phyloP scores from a whole-genome alignment of 2,797 vertebrate genomes.

The Antrozous pallidus region DNA sequence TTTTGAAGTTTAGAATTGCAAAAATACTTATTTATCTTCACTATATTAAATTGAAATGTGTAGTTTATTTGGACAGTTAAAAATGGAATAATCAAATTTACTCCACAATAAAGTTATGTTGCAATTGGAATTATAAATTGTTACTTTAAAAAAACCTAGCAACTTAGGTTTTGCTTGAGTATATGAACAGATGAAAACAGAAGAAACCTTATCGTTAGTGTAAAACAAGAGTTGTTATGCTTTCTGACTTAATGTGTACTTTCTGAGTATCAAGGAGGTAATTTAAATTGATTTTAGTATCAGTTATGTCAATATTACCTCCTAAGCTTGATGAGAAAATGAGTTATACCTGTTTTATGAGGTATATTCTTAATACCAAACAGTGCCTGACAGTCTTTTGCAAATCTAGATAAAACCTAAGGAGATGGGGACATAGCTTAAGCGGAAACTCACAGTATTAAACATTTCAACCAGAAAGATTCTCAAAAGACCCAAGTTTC shows the following conservation, averaged over 20 bases:
- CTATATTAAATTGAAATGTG: neutral
- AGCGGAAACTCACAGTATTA: neutral
- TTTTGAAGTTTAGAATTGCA: slow-evolving; percentile 40
- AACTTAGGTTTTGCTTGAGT: neutral
- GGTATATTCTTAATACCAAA: neutral
- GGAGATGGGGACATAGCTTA: neutral
- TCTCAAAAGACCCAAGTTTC: neutral
- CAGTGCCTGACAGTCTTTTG: neutral
- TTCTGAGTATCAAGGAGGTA: slow-evolving; percentile 14
- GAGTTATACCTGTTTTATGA: neutral
- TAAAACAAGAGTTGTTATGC: neutral
- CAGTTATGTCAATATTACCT: neutral
- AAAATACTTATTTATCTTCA: slow-evolving; percentile 33
- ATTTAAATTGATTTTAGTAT: neutral
- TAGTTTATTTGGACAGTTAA: slow-evolving; percentile 32
- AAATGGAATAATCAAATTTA: slow-evolving; percentile 30
- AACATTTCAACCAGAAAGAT: neutral
- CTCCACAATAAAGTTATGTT: neutral
- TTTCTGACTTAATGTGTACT: neutral
- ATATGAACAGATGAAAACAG: neutral
- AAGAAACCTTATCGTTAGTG: neutral
- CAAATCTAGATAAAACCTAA: neutral
- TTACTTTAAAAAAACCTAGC: neutral
- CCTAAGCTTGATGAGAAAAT: neutral
- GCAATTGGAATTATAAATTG: neutral